These are phyloP conservation scores for Nipponia nippon DNA, from an alignment of 2,113 vertebrate genomes.

Conservation along the genomic window DNA sequence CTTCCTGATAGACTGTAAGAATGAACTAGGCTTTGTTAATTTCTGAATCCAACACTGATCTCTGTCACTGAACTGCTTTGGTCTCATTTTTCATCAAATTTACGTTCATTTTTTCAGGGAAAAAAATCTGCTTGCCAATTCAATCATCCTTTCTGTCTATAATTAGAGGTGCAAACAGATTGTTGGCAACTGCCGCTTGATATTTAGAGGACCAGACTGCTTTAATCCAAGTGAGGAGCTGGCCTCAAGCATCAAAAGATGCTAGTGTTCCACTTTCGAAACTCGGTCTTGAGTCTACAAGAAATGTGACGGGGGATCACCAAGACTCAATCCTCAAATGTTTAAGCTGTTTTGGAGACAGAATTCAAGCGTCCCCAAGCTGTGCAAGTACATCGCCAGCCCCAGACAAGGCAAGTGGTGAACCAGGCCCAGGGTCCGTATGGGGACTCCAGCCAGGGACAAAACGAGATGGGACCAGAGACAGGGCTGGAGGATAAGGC, in stretches of 20 bases:
- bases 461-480: not conserved
- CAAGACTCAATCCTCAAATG: not conserved
- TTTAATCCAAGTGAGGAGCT: not conserved
- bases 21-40: not conserved
- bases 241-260: not conserved
- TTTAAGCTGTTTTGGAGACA: not conserved
- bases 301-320: not conserved
- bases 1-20: not conserved
- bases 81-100: slow-evolving; percentile 2
- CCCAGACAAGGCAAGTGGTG: not conserved
- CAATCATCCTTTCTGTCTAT: not conserved
- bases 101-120: not conserved
- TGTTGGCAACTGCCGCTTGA: slow-evolving; percentile 7
- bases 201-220: slow-evolving; percentile 25
- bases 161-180: slow-evolving; percentile 44
- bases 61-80: not conserved
- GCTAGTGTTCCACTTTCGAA: not conserved
- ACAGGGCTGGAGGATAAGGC: not conserved
- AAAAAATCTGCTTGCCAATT: not conserved
- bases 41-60: not conserved
- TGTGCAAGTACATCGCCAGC: not conserved
- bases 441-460: not conserved
- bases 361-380: not conserved
- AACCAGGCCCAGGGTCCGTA: not conserved
- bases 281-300: not conserved